These are phyloP conservation scores for Metallyticus violacea DNA, from an alignment of 2,888 invertebrate species.

Conservation along the genomic window DNA sequence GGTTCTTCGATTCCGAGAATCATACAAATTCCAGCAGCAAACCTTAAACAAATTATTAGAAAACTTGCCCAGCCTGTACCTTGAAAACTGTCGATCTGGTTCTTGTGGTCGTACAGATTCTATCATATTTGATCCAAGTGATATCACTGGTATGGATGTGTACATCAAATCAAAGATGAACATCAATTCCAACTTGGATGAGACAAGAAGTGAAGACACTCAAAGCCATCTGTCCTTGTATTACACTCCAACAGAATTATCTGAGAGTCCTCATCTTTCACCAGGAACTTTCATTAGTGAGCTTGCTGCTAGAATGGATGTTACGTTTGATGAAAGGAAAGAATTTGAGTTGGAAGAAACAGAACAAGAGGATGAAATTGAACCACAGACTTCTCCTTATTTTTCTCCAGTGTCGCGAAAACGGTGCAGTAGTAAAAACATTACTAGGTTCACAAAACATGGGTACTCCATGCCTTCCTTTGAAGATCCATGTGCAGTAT, in stretches of 20 bases:
- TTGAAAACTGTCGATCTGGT: slow-evolving; percentile 89
- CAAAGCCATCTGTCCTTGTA: slow-evolving; percentile 73
- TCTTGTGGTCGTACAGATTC: slow-evolving; percentile 76
- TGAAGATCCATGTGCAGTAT: slow-evolving; percentile 31
- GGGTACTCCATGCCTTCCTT: slow-evolving; percentile 11
- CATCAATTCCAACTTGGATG: slow-evolving; percentile 46
- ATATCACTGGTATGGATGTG: slow-evolving; percentile 56
- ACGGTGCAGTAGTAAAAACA: slow-evolving; percentile 8
- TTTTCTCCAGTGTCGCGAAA: slow-evolving; percentile 26
- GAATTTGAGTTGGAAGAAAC: not conserved
- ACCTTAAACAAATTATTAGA: slow-evolving; percentile 91
- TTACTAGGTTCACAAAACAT: not conserved
- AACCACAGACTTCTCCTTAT: slow-evolving; percentile 35
- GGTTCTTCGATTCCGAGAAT: slow-evolving; percentile 81
- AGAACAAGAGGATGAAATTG: slow-evolving; percentile 8
- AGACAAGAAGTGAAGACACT: slow-evolving; percentile 42
- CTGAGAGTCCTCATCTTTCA: slow-evolving; percentile 42
- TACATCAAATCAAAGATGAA: slow-evolving; percentile 59
- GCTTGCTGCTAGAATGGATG: not conserved
- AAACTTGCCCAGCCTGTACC: slow-evolving; percentile 84
- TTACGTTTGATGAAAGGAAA: slow-evolving; percentile 9
- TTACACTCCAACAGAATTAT: slow-evolving; percentile 77
- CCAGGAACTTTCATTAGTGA: slow-evolving; percentile 26
- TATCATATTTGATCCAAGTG: slow-evolving; percentile 63
- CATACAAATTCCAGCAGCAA: slow-evolving; percentile 94